Percentiles rank a stretch among this genome's conserved stretches.
Evolutionary conservation across 2,888 invertebrate species (phyloP).

Genomic region (Argyresthia goedartella): DNA sequence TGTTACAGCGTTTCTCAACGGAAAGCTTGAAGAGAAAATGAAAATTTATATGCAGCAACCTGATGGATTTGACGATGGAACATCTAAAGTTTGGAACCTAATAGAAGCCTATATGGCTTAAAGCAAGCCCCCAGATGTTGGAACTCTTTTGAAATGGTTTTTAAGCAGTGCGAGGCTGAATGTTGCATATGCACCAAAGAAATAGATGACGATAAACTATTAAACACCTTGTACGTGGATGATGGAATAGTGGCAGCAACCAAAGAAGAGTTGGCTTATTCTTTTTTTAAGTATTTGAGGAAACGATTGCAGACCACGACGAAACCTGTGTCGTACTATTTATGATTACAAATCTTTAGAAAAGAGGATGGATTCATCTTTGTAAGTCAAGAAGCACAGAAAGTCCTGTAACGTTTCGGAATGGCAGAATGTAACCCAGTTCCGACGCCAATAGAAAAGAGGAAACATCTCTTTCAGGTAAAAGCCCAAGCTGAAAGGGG

Average conservation of each 20-base stretch:
- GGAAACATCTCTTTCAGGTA: too few relatives aligned
- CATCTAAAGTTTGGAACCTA: conserved; percentile 2
- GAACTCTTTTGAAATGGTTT: neutral
- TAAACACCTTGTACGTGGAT: conserved; percentile 2
- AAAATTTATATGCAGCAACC: too few relatives aligned
- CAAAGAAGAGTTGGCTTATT: too few relatives aligned
- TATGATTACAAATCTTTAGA: conserved; percentile 2
- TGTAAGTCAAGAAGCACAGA: conserved; percentile 1
- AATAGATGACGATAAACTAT: neutral
- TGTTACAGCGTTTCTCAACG: too few relatives aligned
- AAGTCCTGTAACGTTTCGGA: conserved; percentile 1
- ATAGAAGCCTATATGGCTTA: conserved; percentile 2
- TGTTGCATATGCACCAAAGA: conserved; percentile 1
- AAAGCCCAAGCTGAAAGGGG: neutral
- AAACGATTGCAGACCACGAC: neutral
- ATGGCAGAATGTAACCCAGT: conserved; percentile 5
- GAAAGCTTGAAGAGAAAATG: too few relatives aligned
- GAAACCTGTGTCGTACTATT: conserved; percentile 1
- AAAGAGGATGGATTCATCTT: neutral
- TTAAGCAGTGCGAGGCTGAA: conserved; percentile 3
- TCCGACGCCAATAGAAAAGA: conserved; percentile 4
- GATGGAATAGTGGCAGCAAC: conserved; percentile 5
- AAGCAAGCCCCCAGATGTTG: too few relatives aligned
- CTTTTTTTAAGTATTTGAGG: neutral
- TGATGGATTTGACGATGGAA: conserved; percentile 3